phyloP scores from a whole-genome alignment of 1,140 invertebrate genomes.

The Ooceraea biroi region DNA sequence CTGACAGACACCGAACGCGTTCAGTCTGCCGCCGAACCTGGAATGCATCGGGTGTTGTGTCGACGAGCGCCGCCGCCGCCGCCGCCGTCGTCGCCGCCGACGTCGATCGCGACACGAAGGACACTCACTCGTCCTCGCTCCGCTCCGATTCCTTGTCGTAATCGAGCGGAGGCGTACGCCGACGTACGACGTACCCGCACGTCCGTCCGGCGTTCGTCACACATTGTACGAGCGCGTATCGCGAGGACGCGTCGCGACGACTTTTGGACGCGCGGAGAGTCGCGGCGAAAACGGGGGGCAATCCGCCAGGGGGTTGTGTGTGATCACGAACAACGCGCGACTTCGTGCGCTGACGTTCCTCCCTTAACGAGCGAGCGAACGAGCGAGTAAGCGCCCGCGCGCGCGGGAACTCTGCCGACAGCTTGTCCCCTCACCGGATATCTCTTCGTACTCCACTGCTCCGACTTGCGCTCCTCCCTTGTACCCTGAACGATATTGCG shows the following conservation, averaged over 20 bases:
- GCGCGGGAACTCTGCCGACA: slow-evolving; percentile 66
- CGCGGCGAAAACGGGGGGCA: no score
- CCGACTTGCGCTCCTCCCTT: not conserved
- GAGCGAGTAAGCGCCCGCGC: slow-evolving; percentile 2
- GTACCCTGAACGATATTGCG: no score
- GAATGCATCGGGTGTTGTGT: slow-evolving; percentile 71
- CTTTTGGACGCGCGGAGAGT: not conserved
- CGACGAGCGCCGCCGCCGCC: slow-evolving; percentile 31
- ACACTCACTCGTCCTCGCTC: slow-evolving; percentile 2
- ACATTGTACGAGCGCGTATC: no score
- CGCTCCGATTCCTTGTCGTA: not conserved
- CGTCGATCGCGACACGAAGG: slow-evolving; percentile 19
- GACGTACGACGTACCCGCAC: not conserved
- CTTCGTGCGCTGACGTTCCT: no score
- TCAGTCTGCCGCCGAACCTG: slow-evolving; percentile 83
- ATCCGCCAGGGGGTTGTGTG: no score
- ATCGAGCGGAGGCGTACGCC: slow-evolving; percentile 23
- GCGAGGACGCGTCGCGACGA: not conserved
- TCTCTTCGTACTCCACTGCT: slow-evolving; percentile 13
- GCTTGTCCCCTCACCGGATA: slow-evolving; percentile 27
- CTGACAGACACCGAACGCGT: slow-evolving; percentile 82
- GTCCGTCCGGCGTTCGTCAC: not conserved
- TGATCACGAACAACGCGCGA: no score
- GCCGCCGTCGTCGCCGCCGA: not conserved
- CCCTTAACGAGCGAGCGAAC: not conserved